Evolutionary conservation across 2,888 invertebrate species (phyloP), one percentile per base, ranked within the genome.

Genomic region (Allophyes oxyacanthae): DNA sequence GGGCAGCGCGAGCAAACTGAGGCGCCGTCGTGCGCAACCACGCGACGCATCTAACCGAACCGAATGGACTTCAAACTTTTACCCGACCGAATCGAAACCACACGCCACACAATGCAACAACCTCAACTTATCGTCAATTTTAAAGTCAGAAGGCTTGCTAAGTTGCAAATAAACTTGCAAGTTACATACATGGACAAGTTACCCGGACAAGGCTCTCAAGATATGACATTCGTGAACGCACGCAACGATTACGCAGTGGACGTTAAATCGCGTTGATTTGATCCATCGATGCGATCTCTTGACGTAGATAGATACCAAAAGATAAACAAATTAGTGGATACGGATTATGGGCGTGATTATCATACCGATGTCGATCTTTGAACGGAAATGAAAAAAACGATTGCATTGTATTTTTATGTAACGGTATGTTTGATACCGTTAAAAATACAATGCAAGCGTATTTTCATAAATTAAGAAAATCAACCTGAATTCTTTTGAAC

Each of bases 1-100:
- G 88, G 87, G 82, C 83, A 85, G 90, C 92, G 92, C 90, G 78
- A 89, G 89, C 93, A 89, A 88, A 94, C 93, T 92, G 90, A 87
- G 78, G 83, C 75, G 83, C 78, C 82, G 78, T 73, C 78, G 82
- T 81, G 85, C 85, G 82, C 85, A 85, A 85, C 85, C 81, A 83
- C 83, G 84, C 89, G 87, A 79, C 87, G 87, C 88, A 84, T 83
- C 86, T 84, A 84, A 84, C 82, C 85, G 79, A 82, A 71, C 78
- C 77, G 77, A 81, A 78, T 89, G 90, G 90, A 89, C 91, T 90
- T 89, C 90, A 90, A 90, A 91, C 91, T 90, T 90, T 90, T 89
- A 93, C 86, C 85, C 91, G 81, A 79, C 90, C 81, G 80, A 89
- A 83, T 88, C 82, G 78, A 86, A 86, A 84, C 74, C 72, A 62